Percentiles rank a stretch among this genome's conserved stretches.
Evolutionary conservation across 92 coral and sea anemone genomes (phyloP).

Genomic region (Bergia puertoricense): DNA sequence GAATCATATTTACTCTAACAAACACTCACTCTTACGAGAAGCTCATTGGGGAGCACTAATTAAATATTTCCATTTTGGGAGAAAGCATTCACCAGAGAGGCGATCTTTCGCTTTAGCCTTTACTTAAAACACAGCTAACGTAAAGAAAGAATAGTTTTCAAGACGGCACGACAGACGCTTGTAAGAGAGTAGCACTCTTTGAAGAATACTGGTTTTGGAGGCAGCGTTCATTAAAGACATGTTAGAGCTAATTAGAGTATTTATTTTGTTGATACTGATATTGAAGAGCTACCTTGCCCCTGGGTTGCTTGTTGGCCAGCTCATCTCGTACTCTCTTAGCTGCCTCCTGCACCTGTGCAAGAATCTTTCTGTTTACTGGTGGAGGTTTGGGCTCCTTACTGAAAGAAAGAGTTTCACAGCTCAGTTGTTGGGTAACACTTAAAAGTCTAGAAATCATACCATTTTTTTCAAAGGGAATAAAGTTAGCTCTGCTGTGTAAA

Average conservation of each 20-base stretch:
- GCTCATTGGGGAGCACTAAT: background rate
- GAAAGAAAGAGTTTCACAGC: background rate
- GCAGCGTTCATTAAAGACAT: too few species aligned
- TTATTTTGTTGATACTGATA: background rate
- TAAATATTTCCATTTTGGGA: too few species aligned
- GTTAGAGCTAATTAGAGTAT: background rate
- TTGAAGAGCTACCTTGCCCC: constrained; percentile 67
- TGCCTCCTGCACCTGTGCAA: constrained; percentile 91
- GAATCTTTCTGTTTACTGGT: constrained; percentile 77
- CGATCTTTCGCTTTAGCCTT: too few species aligned
- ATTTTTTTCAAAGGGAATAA: background rate
- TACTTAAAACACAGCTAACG: too few species aligned
- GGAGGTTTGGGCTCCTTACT: constrained; percentile 71
- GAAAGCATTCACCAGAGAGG: too few species aligned
- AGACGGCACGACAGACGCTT: background rate
- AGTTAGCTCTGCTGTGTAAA: background rate
- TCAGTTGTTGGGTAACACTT: background rate
- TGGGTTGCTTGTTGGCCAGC: constrained; percentile 76
- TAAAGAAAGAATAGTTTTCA: background rate
- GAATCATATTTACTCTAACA: too few species aligned
- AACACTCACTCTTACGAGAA: background rate
- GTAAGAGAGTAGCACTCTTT: background rate
- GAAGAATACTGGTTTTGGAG: too few species aligned
- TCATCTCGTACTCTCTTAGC: constrained; percentile 81
- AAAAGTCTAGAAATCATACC: background rate